Evolutionary conservation across 2,888 invertebrate species (phyloP).

Genomic region (Helleia helle): DNA sequence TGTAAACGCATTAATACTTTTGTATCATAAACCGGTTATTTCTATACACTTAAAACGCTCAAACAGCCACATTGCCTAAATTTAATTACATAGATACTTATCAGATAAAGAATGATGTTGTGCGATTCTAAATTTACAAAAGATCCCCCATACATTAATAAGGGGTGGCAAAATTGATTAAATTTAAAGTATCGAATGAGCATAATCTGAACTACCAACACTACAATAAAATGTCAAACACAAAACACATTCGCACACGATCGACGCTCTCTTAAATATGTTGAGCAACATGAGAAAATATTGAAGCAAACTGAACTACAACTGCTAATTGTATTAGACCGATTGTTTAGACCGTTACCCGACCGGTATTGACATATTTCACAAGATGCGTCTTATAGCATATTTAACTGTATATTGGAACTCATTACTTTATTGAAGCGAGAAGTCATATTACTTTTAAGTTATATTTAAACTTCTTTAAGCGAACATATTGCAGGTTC

Average conservation of each 20-base stretch:
- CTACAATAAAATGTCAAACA: background rate
- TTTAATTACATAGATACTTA: background rate
- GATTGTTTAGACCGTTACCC: background rate
- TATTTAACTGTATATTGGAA: no score
- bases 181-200: background rate
- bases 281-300: background rate
- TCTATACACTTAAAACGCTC: background rate
- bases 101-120: slow-evolving; percentile 10
- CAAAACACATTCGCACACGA: background rate
- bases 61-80: slow-evolving; percentile 4
- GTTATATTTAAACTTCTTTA: no score
- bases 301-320: background rate
- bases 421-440: no score
- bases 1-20: background rate
- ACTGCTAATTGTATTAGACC: background rate
- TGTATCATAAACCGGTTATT: background rate
- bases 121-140: slow-evolving; percentile 13
- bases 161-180: background rate
- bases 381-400: no score
- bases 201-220: background rate
- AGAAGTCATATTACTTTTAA: no score
- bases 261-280: background rate
- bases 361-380: no score
- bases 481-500: background rate
- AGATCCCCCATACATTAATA: background rate